phyloP scores from a whole-genome alignment of 2,797 vertebrate species.

The Nyctalus aviator region DNA sequence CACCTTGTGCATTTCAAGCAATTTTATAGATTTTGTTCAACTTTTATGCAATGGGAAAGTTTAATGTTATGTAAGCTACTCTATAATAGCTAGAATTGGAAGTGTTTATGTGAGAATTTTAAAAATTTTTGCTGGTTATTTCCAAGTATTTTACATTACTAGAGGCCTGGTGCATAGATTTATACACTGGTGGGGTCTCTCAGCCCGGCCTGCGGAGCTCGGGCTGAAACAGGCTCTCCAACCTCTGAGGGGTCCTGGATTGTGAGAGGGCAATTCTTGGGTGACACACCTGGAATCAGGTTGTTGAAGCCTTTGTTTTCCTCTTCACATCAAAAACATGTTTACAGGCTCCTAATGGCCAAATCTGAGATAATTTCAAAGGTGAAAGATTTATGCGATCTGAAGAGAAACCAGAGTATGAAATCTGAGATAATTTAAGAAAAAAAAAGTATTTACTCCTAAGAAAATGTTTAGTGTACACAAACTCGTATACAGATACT shows the following conservation, averaged over 20 bases:
- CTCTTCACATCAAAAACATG: neutral
- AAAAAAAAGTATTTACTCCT: neutral
- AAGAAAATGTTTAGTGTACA: constrained; percentile 9
- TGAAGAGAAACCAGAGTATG: too few species aligned
- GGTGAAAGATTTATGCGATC: too few species aligned
- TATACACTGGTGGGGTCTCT: too few species aligned
- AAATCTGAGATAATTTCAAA: neutral
- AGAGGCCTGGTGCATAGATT: too few species aligned
- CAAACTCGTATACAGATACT: neutral
- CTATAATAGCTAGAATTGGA: neutral
- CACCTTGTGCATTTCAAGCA: neutral
- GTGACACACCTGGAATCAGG: too few species aligned
- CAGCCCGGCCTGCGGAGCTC: too few species aligned
- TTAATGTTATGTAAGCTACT: neutral
- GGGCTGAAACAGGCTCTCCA: too few species aligned
- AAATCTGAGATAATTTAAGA: neutral
- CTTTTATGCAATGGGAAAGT: neutral
- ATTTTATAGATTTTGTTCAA: neutral
- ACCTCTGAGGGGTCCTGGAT: too few species aligned
- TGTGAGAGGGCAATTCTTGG: too few species aligned
- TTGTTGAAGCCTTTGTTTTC: neutral
- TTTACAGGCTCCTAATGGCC: neutral
- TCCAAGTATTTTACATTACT: neutral
- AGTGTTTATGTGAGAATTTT: neutral
- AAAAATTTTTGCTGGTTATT: neutral